Base-by-base conservation (phyloP, 2,113 vertebrate species). In the Scophthalmus maximus region DNA sequence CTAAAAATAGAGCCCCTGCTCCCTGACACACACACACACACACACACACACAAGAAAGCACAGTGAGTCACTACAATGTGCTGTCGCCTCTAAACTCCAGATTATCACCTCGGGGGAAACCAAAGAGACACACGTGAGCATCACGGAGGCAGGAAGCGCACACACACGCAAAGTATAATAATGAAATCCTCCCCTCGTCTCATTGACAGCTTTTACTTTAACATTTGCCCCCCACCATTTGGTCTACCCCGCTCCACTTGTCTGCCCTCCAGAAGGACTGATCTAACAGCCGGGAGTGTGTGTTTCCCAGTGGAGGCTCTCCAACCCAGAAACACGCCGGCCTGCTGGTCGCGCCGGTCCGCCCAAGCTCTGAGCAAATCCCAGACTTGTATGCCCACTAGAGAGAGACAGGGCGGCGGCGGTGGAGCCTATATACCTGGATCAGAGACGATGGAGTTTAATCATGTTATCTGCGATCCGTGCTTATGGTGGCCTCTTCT, bases 281-380 rank as follows among this genome's bases (percentile, higher is more conserved):
- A 32, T 38, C 15, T 38, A 62, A 62, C 57, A 71, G 30, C 42
- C 23, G 18, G 62, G 25, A 6, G 8, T 55, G 50, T 60, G 67
- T 79, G 50, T 60, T 63, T 79, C 79, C 64, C 70, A 65, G 23
- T 7, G 50, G 74, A 77, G 47, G 12, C 14, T 47, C 25, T 75
- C 57, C 63, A 60, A 53, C 73, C 65, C 76, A 27, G 26, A 34
- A 71, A 73, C 58, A 50, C 30, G 56, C 52, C 29, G 47, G 27
- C 61, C 17, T 38, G 58, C 53, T 66, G 26, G 63, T 67, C 26
- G 49, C 18, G 79, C 50, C 51, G 62, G 66, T 69, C 70, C 62
- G 68, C 58, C n/a, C 68, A 71, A 80, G 34, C 29, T 73, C 27
- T 61, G 60, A 83, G 34, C 58, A 83, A 71, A 84, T 76, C 55